Evolutionary conservation across 2,113 vertebrate genomes (phyloP).

Genomic region (Clarias macrocephalus): DNA sequence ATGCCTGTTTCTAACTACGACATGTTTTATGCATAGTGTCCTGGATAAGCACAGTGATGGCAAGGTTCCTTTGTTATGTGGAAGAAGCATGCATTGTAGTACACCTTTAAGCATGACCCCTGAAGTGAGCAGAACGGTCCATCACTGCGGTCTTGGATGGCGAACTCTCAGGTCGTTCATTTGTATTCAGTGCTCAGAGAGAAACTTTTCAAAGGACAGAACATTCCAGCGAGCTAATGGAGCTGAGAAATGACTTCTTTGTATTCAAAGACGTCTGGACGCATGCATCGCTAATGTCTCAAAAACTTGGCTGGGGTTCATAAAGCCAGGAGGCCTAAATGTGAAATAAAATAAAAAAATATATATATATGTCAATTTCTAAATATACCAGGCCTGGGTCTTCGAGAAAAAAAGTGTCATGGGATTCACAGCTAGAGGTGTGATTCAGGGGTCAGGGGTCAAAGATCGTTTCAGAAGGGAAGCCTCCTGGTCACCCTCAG

Average conservation of each 20-base stretch:
- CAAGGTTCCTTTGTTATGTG: slow-evolving; percentile 22
- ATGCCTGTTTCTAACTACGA: neutral
- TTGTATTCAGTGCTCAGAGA: slow-evolving; percentile 17
- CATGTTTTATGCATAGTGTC: slow-evolving; percentile 51
- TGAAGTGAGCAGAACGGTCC: slow-evolving; percentile 27
- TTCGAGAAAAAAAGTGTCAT: slow-evolving; percentile 33
- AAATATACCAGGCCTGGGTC: neutral
- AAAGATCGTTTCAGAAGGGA: slow-evolving; percentile 28
- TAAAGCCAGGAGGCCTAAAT: neutral
- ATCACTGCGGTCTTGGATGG: neutral
- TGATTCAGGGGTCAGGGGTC: slow-evolving; percentile 52
- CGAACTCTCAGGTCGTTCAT: neutral
- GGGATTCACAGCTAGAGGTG: neutral
- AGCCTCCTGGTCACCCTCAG: slow-evolving; percentile 4
- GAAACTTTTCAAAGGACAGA: slow-evolving; percentile 39
- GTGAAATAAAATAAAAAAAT: too few species aligned
- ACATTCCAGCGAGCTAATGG: slow-evolving; percentile 45
- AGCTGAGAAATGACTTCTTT: slow-evolving; percentile 25
- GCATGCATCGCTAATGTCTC: slow-evolving; percentile 36
- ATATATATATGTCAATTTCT: neutral
- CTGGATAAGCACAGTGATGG: slow-evolving; percentile 12
- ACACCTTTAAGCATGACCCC: slow-evolving; percentile 27
- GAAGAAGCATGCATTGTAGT: neutral
- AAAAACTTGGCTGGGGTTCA: slow-evolving; percentile 27
- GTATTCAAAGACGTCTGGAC: slow-evolving; percentile 24